Evolutionary conservation across 2,113 vertebrate species (phyloP).

Genomic region (Nibea albiflora): DNA sequence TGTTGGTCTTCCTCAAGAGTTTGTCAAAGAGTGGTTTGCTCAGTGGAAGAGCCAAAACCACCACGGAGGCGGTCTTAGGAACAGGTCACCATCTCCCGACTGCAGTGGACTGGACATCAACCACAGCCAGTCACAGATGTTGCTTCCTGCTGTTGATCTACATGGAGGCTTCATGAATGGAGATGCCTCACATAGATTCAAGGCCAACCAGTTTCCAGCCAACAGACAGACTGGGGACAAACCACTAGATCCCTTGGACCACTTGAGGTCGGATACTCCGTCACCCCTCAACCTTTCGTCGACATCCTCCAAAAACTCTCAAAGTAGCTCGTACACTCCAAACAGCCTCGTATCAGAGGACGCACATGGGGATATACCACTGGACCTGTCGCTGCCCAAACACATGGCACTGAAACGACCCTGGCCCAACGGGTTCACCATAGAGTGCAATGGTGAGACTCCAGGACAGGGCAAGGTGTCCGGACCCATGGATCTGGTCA

Average conservation of each 20-base stretch:
- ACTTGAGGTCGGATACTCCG: constrained; percentile 93
- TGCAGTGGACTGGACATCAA: constrained; percentile 86
- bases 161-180: constrained; percentile 90
- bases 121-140: constrained; percentile 85
- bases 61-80: constrained; percentile 88
- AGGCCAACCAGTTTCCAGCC: constrained; percentile 91
- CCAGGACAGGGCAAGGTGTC: constrained; percentile 87
- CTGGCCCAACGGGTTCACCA: constrained; percentile 88
- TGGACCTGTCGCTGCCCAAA: constrained; percentile 98
- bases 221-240: constrained; percentile 89
- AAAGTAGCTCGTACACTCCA: constrained; percentile 97
- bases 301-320: constrained; percentile 96
- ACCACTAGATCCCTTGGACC: constrained; percentile 86
- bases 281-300: constrained; percentile 97
- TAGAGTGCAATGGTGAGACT: constrained; percentile 88
- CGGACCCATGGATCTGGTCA: constrained; percentile 91
- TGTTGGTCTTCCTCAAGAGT: constrained; percentile 95
- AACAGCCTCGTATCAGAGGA: constrained; percentile 97
- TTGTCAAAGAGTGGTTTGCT: constrained; percentile 96
- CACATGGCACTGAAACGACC: constrained; percentile 90
- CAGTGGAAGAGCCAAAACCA: constrained; percentile 90
- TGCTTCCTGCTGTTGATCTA: constrained; percentile 88
- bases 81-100: constrained; percentile 87
- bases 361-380: constrained; percentile 90
- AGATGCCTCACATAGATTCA: constrained; percentile 90